Percentiles rank a stretch among this genome's conserved stretches.
Conservation (phyloP, 2,888 invertebrate genomes). For the Epinotia ramella region DNA sequence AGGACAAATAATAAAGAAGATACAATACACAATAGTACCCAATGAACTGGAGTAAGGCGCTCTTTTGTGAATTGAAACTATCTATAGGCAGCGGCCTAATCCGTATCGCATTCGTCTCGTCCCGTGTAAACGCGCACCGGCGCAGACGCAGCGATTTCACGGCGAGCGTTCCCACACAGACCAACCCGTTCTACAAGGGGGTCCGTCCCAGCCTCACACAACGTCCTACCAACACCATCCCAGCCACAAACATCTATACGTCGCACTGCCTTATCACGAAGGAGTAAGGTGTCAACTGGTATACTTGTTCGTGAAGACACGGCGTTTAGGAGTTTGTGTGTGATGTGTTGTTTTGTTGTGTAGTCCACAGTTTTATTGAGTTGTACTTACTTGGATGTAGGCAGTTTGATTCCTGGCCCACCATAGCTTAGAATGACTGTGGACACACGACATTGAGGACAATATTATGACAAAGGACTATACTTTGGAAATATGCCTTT, state of each 20-base stretch:
- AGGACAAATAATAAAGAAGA: too few relatives aligned
- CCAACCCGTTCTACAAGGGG: conserved; percentile 40
- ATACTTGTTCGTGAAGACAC: background rate
- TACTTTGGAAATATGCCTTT: background rate
- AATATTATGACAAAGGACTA: background rate
- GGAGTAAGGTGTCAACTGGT: background rate
- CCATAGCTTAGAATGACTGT: conserved; percentile 2
- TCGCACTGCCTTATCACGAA: background rate
- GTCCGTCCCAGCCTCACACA: conserved; percentile 13
- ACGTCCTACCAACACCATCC: background rate
- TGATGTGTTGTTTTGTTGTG: conserved; percentile 25
- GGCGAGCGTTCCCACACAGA: conserved; percentile 41
- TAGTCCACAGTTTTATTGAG: conserved; percentile 32
- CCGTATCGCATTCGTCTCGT: conserved; percentile 27
- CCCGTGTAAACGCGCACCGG: conserved; percentile 10
- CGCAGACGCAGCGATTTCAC: conserved; percentile 42
- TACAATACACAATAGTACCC: too few relatives aligned
- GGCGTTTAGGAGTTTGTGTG: conserved; percentile 4
- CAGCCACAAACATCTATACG: background rate
- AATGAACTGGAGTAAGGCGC: too few relatives aligned
- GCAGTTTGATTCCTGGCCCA: conserved; percentile 26
- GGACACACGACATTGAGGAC: background rate
- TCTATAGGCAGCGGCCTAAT: background rate
- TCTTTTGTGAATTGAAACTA: background rate
- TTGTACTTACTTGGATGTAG: conserved; percentile 21